Base-by-base conservation (phyloP, 2,113 vertebrate species). In the Takifugu flavidus region DNA sequence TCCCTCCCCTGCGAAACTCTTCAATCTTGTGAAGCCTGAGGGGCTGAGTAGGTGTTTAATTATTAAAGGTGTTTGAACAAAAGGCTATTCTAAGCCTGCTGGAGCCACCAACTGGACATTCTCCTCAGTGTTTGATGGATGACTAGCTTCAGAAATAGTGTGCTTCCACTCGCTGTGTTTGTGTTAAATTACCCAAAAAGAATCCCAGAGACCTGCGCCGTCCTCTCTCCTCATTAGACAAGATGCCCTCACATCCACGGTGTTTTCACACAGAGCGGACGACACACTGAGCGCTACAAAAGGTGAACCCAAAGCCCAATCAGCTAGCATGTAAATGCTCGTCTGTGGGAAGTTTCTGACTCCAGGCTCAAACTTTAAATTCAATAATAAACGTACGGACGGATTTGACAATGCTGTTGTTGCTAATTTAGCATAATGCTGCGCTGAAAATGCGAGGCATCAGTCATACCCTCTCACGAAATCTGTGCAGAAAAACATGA, bases 11-110 rank as follows among this genome's bases (percentile, higher is more conserved):
- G 66, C 62, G 31, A 78, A 87, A 79, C 72, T 86, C 70, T 79
- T 91, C 82, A 73, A 83, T 89, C 88, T 86, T 82, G 59, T 49
- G 63, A 62, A 74, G 82, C 84, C 86, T 65, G 67, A 71, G 82
- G 88, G 79, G 74, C 72, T 74, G 78, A 75, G 79, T 74, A 89
- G 86, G 85, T 91, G 88, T 90, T 91, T 86, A 91, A 92, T 89
- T 90, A 86, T 90, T 85, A 82, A 91, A 91, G 86, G 86, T 87
- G 86, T 87, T 88, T 89, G 84, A 88, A 89, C 83, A 89, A 87
- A 90, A 88, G 87, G 81, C 82, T 87, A 86, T 86, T 90, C 83
- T 83, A 80, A 83, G 80, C 80, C 77, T 82, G 78, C 78, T 85
- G 82, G 81, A 89, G 82, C 80, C 82, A 82, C 81, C 80, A 65